These are phyloP conservation scores for Leuciscus waleckii DNA, from an alignment of 2,797 vertebrate genomes.

Conservation along the genomic window DNA sequence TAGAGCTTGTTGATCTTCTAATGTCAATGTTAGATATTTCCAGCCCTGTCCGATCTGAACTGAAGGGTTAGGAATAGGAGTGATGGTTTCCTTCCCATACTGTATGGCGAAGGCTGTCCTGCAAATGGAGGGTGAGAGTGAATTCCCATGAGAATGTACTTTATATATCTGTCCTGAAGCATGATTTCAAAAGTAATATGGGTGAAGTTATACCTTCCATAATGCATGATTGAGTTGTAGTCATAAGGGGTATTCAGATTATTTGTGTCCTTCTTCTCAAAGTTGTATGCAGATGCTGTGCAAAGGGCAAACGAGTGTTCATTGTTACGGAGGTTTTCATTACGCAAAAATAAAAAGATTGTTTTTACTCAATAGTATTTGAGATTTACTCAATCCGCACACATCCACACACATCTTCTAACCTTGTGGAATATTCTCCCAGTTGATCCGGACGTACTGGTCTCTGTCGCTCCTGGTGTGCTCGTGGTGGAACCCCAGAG, in stretches of 20 bases:
- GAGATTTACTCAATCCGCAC: background rate
- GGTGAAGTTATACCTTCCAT: conserved; percentile 68
- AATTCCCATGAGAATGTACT: conserved; percentile 26
- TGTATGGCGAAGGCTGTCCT: conserved; percentile 29
- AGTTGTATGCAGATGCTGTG: conserved; percentile 60
- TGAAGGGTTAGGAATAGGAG: conserved; percentile 38
- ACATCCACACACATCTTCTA: background rate
- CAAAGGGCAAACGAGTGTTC: background rate
- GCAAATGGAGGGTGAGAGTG: conserved; percentile 19
- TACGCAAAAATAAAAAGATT: conserved; percentile 34
- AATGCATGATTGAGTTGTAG: conserved; percentile 79
- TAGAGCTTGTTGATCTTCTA: conserved; percentile 54
- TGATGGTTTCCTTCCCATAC: conserved; percentile 28
- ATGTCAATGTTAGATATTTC: conserved; percentile 45
- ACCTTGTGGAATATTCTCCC: conserved; percentile 65
- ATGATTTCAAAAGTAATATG: conserved; percentile 52
- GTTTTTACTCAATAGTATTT: background rate
- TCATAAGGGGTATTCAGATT: conserved; percentile 74
- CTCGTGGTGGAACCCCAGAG: conserved; percentile 67
- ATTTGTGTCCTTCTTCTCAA: conserved; percentile 71
- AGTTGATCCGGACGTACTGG: conserved; percentile 71
- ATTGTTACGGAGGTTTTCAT: conserved; percentile 12
- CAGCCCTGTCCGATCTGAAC: conserved; percentile 31
- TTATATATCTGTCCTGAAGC: conserved; percentile 41
- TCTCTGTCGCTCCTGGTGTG: conserved; percentile 76